Percentiles rank a stretch among this genome's conserved stretches.
Evolutionary conservation across 2,888 invertebrate genomes (phyloP).

Genomic region (Phanerotoma sp.): DNA sequence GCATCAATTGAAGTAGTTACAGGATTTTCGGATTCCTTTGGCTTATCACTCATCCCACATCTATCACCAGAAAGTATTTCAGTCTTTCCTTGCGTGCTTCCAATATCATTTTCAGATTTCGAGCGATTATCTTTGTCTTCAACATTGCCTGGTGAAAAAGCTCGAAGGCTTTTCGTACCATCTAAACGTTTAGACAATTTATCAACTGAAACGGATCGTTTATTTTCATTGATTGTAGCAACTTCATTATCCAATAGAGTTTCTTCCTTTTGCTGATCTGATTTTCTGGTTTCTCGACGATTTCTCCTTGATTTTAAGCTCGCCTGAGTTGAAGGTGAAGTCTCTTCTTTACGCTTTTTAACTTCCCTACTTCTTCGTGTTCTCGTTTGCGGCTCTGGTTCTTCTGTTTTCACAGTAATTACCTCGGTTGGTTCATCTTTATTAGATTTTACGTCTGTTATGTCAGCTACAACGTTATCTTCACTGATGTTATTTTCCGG

Average conservation of each 20-base stretch:
- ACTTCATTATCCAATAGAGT: slow-evolving; percentile 53
- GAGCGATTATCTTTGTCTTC: slow-evolving; percentile 42
- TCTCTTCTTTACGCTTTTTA: slow-evolving; percentile 46
- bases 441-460: slow-evolving; percentile 17
- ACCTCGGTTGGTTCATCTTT: slow-evolving; percentile 47
- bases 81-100: slow-evolving; percentile 31
- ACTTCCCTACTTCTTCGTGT: slow-evolving; percentile 47
- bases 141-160: slow-evolving; percentile 45
- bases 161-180: slow-evolving; percentile 39
- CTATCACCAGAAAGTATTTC: slow-evolving; percentile 31
- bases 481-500: background rate
- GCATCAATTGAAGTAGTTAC: slow-evolving; percentile 23
- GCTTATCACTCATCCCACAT: slow-evolving; percentile 34
- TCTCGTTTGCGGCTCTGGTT: slow-evolving; percentile 39
- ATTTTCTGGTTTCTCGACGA: slow-evolving; percentile 37
- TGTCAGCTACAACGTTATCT: slow-evolving; percentile 27
- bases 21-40: slow-evolving; percentile 34
- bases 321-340: slow-evolving; percentile 19
- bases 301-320: slow-evolving; percentile 38
- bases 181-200: slow-evolving; percentile 38
- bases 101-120: slow-evolving; percentile 53
- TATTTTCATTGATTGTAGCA: slow-evolving; percentile 54
- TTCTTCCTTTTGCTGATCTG: slow-evolving; percentile 52
- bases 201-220: slow-evolving; percentile 35
- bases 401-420: slow-evolving; percentile 44